Evolutionary conservation across 2,797 vertebrate species (phyloP).

Genomic region (Neosalanx taihuensis): DNA sequence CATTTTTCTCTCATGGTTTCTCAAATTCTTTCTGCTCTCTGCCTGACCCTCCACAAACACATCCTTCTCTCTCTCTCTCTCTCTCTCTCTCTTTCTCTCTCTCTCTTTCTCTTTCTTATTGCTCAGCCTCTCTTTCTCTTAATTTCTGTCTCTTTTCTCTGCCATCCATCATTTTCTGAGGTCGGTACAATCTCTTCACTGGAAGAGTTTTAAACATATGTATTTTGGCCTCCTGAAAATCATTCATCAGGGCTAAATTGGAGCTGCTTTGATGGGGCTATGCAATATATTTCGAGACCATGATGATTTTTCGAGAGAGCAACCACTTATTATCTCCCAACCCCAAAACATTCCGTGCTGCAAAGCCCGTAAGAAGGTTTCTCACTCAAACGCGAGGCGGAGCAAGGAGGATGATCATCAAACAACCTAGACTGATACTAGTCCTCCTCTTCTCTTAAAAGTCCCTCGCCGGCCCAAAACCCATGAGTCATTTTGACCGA

Average conservation of each 20-base stretch:
- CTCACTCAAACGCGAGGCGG: slow-evolving; percentile 32
- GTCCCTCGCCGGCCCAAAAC: slow-evolving; percentile 33
- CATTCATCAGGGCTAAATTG: slow-evolving; percentile 41
- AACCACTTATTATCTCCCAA: slow-evolving; percentile 68
- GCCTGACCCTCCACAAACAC: background rate
- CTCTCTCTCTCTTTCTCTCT: slow-evolving; percentile 17
- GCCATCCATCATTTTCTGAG: slow-evolving; percentile 53
- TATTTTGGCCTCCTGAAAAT: slow-evolving; percentile 44
- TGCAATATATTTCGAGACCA: slow-evolving; percentile 42
- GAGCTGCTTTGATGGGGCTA: slow-evolving; percentile 39
- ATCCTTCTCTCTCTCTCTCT: slow-evolving; percentile 18
- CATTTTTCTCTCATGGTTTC: background rate
- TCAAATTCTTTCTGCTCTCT: background rate
- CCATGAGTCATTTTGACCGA: slow-evolving; percentile 70
- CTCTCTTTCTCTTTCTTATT: slow-evolving; percentile 47
- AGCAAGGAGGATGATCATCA: slow-evolving; percentile 54
- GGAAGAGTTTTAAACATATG: slow-evolving; percentile 40
- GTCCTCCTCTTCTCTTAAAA: slow-evolving; percentile 22
- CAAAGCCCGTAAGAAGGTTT: slow-evolving; percentile 45
- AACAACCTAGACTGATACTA: slow-evolving; percentile 30
- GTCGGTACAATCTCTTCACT: slow-evolving; percentile 48
- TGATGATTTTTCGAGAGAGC: slow-evolving; percentile 58
- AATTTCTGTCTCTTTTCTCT: slow-evolving; percentile 36
- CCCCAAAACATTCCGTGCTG: slow-evolving; percentile 59
- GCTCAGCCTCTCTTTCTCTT: slow-evolving; percentile 37